A percentile compares a stretch with the other conserved stretches of the same genome.
Conservation (phyloP, 2,888 invertebrate species). For the Elegia similella region DNA sequence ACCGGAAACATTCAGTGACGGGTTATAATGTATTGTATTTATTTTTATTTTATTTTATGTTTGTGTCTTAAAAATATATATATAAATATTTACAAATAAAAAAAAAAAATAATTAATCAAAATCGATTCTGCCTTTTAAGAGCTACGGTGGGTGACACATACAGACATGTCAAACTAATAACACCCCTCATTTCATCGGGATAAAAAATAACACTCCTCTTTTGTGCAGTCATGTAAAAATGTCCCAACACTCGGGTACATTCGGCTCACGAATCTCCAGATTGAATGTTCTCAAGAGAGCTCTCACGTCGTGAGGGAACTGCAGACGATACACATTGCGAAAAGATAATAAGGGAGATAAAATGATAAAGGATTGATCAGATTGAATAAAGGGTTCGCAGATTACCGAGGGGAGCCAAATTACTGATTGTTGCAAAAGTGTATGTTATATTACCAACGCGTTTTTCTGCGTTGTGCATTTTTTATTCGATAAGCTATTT, state of each 20-base stretch:
- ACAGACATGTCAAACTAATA: too few relatives aligned
- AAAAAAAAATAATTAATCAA: too few relatives aligned
- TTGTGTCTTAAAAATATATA: too few relatives aligned
- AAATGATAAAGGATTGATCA: constrained; percentile 8
- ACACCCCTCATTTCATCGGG: too few relatives aligned
- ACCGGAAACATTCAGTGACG: too few relatives aligned
- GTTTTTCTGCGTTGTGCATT: background rate
- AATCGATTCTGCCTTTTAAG: too few relatives aligned
- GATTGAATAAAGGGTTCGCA: constrained; percentile 11
- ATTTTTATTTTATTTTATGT: too few relatives aligned
- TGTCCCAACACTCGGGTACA: background rate
- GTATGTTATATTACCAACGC: background rate
- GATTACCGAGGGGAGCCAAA: background rate
- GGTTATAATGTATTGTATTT: too few relatives aligned
- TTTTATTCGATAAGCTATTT: background rate
- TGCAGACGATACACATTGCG: constrained; percentile 7
- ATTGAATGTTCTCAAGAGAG: constrained; percentile 1
- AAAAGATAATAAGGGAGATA: constrained; percentile 7
- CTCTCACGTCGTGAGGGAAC: constrained; percentile 8
- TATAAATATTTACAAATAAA: too few relatives aligned
- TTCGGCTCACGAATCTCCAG: background rate
- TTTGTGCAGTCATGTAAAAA: too few relatives aligned
- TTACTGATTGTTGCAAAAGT: background rate
- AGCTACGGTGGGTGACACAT: too few relatives aligned
- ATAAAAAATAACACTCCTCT: too few relatives aligned